Percentiles rank a stretch among this genome's conserved stretches.
These are phyloP conservation scores for Amyelois transitella DNA, from an alignment of 1,140 invertebrate species.

Conservation along the genomic window DNA sequence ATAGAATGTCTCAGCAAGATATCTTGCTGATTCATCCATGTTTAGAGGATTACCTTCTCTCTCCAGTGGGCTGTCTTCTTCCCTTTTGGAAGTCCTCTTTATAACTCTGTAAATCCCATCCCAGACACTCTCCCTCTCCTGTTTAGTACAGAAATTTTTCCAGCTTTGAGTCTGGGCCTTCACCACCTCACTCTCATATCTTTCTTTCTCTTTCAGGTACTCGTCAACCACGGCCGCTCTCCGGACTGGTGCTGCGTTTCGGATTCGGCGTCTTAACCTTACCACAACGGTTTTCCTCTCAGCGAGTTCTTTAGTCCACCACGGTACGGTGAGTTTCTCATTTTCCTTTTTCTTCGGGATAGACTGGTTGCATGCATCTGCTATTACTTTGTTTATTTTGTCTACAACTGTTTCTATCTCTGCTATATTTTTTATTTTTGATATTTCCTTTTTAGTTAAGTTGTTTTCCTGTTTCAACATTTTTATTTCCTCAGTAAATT, in stretches of 20 bases:
- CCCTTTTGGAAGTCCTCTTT: constrained; percentile 1
- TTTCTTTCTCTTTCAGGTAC: constrained; percentile 10
- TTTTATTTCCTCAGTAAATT: no score
- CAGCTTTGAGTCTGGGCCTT: constrained; percentile 10
- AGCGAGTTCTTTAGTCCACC: constrained; percentile 15
- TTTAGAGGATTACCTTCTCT: not conserved
- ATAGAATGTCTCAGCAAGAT: constrained; percentile 16
- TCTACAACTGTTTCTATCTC: not conserved
- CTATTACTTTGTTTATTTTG: not conserved
- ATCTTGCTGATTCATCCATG: constrained; percentile 6
- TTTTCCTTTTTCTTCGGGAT: constrained; percentile 8
- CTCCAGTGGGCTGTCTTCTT: constrained; percentile 9
- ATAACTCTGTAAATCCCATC: constrained; percentile 9
- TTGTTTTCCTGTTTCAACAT: no score
- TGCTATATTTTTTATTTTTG: not conserved
- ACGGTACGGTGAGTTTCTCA: constrained; percentile 5
- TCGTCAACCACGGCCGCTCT: constrained; percentile 4
- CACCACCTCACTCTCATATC: constrained; percentile 4
- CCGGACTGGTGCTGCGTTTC: constrained; percentile 3
- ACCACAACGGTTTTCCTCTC: constrained; percentile 1
- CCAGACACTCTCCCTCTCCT: constrained; percentile 8
- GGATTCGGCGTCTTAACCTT: not conserved
- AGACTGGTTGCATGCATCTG: not conserved
- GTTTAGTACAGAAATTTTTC: constrained; percentile 15
- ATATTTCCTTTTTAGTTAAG: not conserved